A percentile compares a stretch with the other conserved stretches of the same genome.
phyloP scores from a whole-genome alignment of 2,113 vertebrate genomes.

The Cochlearius cochlearius region DNA sequence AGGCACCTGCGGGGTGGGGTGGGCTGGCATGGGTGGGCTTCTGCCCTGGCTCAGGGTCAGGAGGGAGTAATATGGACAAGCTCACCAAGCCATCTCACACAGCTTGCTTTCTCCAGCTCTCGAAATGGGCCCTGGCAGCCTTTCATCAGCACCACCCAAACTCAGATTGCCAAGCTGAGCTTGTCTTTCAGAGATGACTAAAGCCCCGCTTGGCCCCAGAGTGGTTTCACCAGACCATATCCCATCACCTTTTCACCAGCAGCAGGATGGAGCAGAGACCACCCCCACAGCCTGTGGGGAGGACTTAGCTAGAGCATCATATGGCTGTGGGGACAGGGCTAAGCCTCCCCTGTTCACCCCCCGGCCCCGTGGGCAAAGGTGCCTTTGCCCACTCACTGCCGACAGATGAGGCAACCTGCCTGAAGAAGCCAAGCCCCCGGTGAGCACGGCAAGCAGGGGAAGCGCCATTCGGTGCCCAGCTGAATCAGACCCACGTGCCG shows the following conservation, averaged over 20 bases:
- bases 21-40: background rate
- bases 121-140: background rate
- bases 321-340: background rate
- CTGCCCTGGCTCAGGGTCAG: background rate
- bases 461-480: background rate
- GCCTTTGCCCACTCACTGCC: background rate
- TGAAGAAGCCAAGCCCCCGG: fast-evolving
- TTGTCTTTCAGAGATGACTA: background rate
- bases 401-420: background rate
- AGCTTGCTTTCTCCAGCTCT: background rate
- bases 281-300: background rate
- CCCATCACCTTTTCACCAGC: background rate
- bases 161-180: background rate
- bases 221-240: background rate
- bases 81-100: background rate
- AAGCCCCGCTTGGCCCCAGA: background rate
- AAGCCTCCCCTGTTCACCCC: background rate
- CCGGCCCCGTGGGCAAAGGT: background rate
- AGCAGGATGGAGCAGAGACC: background rate
- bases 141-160: background rate
- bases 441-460: background rate
- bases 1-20: background rate
- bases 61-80: background rate
- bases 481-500: background rate
- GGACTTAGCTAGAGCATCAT: background rate